Percentiles rank a stretch among this genome's conserved stretches.
Conservation (phyloP, 2,113 vertebrate genomes). For the Apodemus speciosus region DNA sequence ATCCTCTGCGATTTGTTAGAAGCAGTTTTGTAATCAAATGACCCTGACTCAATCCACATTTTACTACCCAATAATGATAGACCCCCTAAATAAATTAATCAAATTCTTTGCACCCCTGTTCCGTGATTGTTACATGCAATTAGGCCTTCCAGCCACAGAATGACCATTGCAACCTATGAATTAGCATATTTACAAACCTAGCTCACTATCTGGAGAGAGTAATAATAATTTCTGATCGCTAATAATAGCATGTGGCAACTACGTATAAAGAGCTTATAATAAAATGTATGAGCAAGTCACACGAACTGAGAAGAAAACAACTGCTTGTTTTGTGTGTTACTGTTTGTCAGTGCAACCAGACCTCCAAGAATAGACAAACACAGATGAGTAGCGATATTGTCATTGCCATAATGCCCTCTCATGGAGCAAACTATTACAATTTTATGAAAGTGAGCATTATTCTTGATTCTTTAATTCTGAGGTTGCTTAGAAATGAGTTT, state of each 20-base stretch:
- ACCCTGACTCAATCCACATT: neutral
- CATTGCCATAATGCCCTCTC: neutral
- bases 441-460: neutral
- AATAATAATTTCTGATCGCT: neutral
- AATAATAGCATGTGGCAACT: neutral
- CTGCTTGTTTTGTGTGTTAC: neutral
- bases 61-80: neutral
- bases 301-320: neutral
- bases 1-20: neutral
- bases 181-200: neutral
- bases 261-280: neutral
- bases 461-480: neutral
- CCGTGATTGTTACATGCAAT: neutral
- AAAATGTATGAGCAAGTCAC: neutral
- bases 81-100: slow-evolving; percentile 5
- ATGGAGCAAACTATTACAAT: neutral
- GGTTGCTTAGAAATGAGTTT: neutral
- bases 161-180: neutral
- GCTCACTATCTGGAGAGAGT: neutral
- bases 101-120: neutral
- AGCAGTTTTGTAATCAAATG: slow-evolving; percentile 4
- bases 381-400: neutral
- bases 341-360: neutral
- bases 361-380: neutral
- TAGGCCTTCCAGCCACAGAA: neutral